These are phyloP conservation scores for Asbolus verrucosus DNA, from an alignment of 1,140 invertebrate species.

Conservation along the genomic window DNA sequence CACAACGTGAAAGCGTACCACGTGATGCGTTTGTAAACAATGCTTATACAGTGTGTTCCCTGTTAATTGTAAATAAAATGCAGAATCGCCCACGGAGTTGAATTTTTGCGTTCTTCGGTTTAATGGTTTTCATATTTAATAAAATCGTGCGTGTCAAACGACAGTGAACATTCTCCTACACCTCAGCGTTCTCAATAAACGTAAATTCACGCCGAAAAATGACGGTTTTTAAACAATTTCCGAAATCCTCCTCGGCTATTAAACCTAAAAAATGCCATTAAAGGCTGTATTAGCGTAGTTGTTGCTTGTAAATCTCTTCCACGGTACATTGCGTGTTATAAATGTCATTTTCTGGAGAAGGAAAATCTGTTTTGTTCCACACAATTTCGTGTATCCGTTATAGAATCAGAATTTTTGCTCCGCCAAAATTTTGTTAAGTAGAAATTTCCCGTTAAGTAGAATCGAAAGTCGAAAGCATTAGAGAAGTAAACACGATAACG, in stretches of 20 bases:
- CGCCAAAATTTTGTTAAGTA: too few species aligned
- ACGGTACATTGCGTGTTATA: conserved; percentile 4
- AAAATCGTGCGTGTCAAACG: too few species aligned
- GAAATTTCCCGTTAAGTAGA: not conserved
- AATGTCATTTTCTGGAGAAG: not conserved
- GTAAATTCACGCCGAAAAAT: too few species aligned
- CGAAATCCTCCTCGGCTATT: not conserved
- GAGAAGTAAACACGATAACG: too few species aligned
- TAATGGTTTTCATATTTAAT: too few species aligned
- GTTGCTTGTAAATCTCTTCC: conserved; percentile 7
- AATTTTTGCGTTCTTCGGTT: not conserved
- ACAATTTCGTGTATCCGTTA: not conserved
- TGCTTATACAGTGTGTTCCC: not conserved
- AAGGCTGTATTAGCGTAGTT: not conserved
- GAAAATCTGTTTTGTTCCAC: conserved; percentile 4
- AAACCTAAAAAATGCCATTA: conserved; percentile 3
- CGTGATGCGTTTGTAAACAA: conserved; percentile 18
- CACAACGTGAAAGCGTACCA: not conserved
- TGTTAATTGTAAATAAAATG: conserved; percentile 23
- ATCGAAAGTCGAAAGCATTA: too few species aligned
- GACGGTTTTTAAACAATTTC: too few species aligned
- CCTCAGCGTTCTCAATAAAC: too few species aligned
- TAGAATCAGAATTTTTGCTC: conserved; percentile 12
- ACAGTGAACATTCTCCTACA: too few species aligned
- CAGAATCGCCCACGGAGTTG: not conserved